Base-by-base conservation (phyloP, 2,888 invertebrate genomes). In the Hedya salicella region DNA sequence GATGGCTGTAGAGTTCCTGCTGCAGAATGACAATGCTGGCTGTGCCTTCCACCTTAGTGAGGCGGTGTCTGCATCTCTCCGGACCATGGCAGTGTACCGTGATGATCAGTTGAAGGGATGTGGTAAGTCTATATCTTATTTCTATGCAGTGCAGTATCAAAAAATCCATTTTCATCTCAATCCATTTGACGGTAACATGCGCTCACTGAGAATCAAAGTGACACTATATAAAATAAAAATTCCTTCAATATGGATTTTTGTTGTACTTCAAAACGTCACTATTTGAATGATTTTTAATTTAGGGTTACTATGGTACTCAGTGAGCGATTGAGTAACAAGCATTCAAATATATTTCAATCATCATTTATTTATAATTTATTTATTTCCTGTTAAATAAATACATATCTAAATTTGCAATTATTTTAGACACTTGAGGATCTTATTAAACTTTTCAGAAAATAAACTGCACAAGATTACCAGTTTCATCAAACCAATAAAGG, bases 21-120 rank as follows among this genome's bases (percentile, higher is more conserved):
- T 81, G 4, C 81, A 73, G 2, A 78, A 76, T 42, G 79, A 86
- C 70, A 86, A 92, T 46, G 69, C 69, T 1, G 84, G 81, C 16
- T 86, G 88, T 69, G 88, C 91, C 0, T 93, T 90, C 71, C 81
- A 90, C 68, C 78, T 93, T 11, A 91, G 90, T 69, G 93, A 93
- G 74, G 80, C 92, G 0, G 85, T 89, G 0, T 88, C 89, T 3
- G 82, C 91, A 0, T 81, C 89, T 0, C 70, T 92, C 1, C 78
- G 93, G 42, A 91, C 83, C 8, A 80, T 89, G 79, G 87, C 91
- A n/a, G 78, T 86, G 0, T 93, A 92, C 59, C 83, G 93, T 75
- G 87, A 91, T 59, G 92, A 92, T 46, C 92, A 91, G 71, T 71
- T 87, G 2, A 81, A 80, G 69, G 70, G 74, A 39, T 68, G 78